Evolutionary conservation across 2,888 invertebrate genomes (phyloP).

Genomic region (Spodoptera littoralis): DNA sequence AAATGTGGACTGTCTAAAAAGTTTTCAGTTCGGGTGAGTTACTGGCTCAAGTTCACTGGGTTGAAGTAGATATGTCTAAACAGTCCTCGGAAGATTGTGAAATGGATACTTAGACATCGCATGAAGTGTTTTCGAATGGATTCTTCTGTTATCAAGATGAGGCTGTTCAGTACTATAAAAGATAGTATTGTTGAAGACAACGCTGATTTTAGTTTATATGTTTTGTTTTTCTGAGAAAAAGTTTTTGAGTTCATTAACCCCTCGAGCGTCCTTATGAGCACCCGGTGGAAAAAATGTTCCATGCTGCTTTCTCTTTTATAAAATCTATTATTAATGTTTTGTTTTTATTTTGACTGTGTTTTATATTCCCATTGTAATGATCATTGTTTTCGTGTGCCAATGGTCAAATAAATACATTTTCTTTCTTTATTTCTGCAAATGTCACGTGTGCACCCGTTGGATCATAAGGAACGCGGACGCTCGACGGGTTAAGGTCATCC

Average conservation of each 20-base stretch:
- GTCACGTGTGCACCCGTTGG: too few species aligned
- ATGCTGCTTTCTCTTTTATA: too few species aligned
- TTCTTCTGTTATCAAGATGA: slow-evolving; percentile 46
- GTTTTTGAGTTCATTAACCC: background rate
- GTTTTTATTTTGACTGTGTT: too few species aligned
- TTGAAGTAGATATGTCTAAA: slow-evolving; percentile 51
- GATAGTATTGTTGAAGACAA: slow-evolving; percentile 10
- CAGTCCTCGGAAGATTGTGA: slow-evolving; percentile 56
- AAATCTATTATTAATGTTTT: too few species aligned
- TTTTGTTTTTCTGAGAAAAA: background rate
- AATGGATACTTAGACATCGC: slow-evolving; percentile 66
- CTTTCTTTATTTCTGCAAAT: too few species aligned
- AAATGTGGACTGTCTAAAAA: slow-evolving; percentile 27
- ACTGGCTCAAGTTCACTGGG: slow-evolving; percentile 40
- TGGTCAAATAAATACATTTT: too few species aligned
- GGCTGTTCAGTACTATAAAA: slow-evolving; percentile 29
- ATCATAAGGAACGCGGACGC: too few species aligned
- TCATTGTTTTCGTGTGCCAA: too few species aligned
- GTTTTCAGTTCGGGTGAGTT: slow-evolving; percentile 31
- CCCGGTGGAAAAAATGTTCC: too few species aligned
- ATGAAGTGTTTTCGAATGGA: slow-evolving; percentile 71
- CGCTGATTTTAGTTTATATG: slow-evolving; percentile 4
- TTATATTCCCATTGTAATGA: too few species aligned
- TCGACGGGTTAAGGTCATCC: too few species aligned
- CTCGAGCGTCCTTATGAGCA: too few species aligned